Base-by-base conservation (phyloP, 2,888 invertebrate species). In the Phasia obesa region DNA sequence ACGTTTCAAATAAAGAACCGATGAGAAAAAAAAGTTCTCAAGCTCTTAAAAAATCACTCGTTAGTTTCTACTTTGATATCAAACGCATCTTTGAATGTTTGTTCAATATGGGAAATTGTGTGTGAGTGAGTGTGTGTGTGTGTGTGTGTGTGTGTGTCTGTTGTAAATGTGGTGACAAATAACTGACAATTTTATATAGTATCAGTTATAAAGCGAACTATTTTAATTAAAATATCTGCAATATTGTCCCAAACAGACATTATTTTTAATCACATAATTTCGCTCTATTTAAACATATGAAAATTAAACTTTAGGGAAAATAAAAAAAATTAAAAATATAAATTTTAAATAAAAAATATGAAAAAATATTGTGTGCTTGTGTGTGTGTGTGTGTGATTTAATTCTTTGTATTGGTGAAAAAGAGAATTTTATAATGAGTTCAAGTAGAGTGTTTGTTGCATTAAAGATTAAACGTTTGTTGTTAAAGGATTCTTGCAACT, bases 151-250 rank as follows among this genome's bases (percentile, higher is more conserved):
- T 15, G 15, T 42, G 11, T 42, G 15, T 11, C 4, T 15, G 13
- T 0, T 42, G 2, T 13, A 15, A 42, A 38, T 38, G 11, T 38
- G 38, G 11, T 38, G 13, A 38, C 13, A 38, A 13, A 38, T 38
- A 27, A 6, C 27, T 27, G 38, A 31, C 31, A 31, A 31, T 31
- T 31, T 31, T 31, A 1, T 11, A 2, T n/a, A n/a, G n/a, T n/a
- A n/a, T n/a, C n/a, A n/a, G 35, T 35, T 9, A 2, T 35, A 11
- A 35, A 35, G 3, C 11, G 35, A 35, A 1, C 13, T 4, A 42
- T 42, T 42, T 42, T n/a, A 42, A 42, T 42, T 42, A 42, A 42
- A 42, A 42, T 42, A n/a, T 42, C 15, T 42, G 38, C 38, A 42
- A 42, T 42, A 13, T 13, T 42, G 15, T 42, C 4, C 15, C 38